Evolutionary conservation across 2,888 invertebrate genomes (phyloP), one percentile per base, ranked within the genome.

Genomic region (Apeira syringaria): DNA sequence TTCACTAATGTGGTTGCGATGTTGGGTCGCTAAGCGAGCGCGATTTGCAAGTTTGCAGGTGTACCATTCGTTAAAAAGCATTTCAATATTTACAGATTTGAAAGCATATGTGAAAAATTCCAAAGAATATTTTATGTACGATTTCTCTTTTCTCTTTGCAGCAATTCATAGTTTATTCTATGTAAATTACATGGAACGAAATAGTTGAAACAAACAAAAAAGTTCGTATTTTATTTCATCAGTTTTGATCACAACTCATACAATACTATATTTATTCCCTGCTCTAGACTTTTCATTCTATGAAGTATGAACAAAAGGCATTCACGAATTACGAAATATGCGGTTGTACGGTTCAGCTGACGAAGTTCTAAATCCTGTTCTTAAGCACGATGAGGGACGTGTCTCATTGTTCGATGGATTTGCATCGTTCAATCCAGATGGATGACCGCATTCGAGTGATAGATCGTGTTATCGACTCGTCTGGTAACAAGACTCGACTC

Each of bases 391-490:
- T 43, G 33, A 29, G 24, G 32, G 37, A 44, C 38, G 32, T 20
- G 36, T 33, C 42, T 35, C 38, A 48, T 48, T 53, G 52, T 52
- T 35, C 31, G 34, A 31, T 26, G 38, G 44, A 53, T 57, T 53
- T 42, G 57, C 57, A 52, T 51, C 44, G 29, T 33, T 25, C 38
- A 25, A 44, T 44, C 51, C 46, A 54, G 57, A 57, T 55, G 49
- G 53, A 55, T 57, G 47, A 35, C 40, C 37, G 50, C 45, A 46
- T 55, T 50, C 50, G 47, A 46, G 45, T 55, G 57, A 57, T 57
- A 37, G 53, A 57, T 53, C 50, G 56, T 53, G 47, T 47, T 53
- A 51, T 48, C 50, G 52, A 50, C 47, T 52, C 42, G 41, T 50
- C 40, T 33, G 31, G 31, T 46, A 38, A 42, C 41, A 28, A 12